Evolutionary conservation across 2,113 vertebrate genomes (phyloP).

Genomic region (Prinia subflava): DNA sequence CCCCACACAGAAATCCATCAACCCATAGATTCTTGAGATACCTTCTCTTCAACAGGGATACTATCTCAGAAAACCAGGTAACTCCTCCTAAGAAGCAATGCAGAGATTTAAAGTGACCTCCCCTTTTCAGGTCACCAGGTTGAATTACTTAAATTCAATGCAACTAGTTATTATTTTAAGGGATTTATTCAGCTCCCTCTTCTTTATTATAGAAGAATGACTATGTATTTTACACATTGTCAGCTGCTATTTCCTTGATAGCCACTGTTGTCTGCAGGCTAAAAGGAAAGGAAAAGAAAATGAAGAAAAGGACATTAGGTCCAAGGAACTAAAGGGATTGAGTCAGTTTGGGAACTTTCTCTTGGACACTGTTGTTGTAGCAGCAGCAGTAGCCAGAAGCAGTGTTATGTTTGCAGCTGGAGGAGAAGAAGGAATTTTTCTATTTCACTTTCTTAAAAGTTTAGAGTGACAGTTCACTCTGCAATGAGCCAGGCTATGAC

Average conservation of each 20-base stretch:
- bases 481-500: background rate
- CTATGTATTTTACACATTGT: background rate
- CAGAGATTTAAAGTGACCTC: background rate
- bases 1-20: background rate
- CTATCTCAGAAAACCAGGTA: background rate
- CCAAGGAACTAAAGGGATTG: background rate
- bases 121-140: background rate
- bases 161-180: background rate
- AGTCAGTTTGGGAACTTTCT: background rate
- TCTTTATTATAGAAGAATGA: background rate
- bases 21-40: background rate
- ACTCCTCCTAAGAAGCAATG: background rate
- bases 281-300: background rate
- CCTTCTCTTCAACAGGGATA: background rate
- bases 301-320: background rate
- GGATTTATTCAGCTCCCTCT: background rate
- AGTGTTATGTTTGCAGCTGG: fast-evolving
- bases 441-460: background rate
- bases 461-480: background rate
- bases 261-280: background rate
- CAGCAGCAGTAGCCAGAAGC: background rate
- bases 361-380: background rate
- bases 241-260: background rate
- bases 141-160: background rate
- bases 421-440: background rate